These are phyloP conservation scores for Drosophila birchii DNA, from an alignment of 2,888 invertebrate genomes.

Conservation along the genomic window DNA sequence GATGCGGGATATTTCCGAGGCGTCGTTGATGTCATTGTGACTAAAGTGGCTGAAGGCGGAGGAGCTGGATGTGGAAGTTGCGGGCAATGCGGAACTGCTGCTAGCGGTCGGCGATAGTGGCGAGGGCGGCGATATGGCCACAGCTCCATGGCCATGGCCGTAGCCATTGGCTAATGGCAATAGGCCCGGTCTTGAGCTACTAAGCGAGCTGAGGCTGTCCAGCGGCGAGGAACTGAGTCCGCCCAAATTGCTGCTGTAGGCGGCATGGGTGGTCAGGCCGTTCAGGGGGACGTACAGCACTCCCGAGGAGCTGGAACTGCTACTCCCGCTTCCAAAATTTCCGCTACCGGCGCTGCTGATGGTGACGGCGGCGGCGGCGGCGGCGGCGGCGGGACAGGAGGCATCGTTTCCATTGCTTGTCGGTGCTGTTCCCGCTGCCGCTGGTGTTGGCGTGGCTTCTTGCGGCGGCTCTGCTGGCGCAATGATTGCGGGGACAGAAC, in stretches of 20 bases:
- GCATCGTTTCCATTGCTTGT: conserved; percentile 21
- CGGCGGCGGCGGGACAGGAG: conserved; percentile 2
- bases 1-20: conserved; percentile 84
- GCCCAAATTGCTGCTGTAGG: conserved; percentile 62
- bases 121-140: conserved; percentile 60
- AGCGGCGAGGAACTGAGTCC: conserved; percentile 21
- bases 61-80: conserved; percentile 30
- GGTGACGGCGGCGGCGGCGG: neutral
- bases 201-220: conserved; percentile 27
- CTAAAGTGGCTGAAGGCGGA: conserved; percentile 54
- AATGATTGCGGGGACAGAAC: neutral
- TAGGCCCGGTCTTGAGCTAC: conserved; percentile 38
- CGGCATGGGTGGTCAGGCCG: conserved; percentile 60
- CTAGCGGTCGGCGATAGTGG: conserved; percentile 13
- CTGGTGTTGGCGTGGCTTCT: conserved; percentile 1
- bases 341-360: neutral
- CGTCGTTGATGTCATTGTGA: conserved; percentile 84
- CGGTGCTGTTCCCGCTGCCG: conserved; percentile 18
- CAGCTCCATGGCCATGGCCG: conserved; percentile 39
- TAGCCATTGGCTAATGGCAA: conserved; percentile 60
- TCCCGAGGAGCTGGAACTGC: conserved; percentile 32
- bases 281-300: conserved; percentile 66
- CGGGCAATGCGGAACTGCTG: conserved; percentile 27
- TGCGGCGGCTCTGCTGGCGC: conserved; percentile 1
- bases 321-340: neutral